Evolutionary conservation across 2,113 vertebrate species (phyloP).

Genomic region (Typhlomys cinereus): DNA sequence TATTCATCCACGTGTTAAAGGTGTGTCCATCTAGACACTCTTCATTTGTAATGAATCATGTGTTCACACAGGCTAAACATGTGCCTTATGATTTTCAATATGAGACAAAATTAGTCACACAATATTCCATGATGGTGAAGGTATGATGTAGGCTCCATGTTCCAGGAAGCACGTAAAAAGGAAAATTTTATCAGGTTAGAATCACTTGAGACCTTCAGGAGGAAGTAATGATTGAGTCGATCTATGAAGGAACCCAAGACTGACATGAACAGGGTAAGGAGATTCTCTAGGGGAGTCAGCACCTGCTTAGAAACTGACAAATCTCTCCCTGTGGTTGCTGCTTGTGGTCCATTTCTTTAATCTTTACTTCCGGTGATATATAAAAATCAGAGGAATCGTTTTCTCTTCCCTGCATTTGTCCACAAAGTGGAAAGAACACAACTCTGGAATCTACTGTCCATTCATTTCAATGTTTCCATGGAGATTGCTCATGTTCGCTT

Average conservation of each 20-base stretch:
- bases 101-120: background rate
- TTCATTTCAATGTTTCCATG: conserved; percentile 14
- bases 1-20: background rate
- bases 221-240: background rate
- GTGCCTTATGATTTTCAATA: background rate
- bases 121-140: background rate
- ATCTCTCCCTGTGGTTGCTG: background rate
- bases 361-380: conserved; percentile 36
- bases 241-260: background rate
- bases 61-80: background rate
- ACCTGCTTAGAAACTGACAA: background rate
- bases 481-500: conserved; percentile 64
- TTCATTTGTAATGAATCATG: background rate
- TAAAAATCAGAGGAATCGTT: conserved; percentile 57
- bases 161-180: background rate
- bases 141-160: background rate
- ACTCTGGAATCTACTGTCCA: background rate
- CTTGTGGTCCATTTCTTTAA: conserved; percentile 36
- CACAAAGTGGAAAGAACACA: background rate
- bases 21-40: background rate
- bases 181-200: conserved; percentile 8
- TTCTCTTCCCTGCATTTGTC: background rate
- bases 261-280: background rate
- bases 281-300: rapidly evolving
- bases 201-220: background rate